phyloP scores from a whole-genome alignment of 2,797 vertebrate genomes.

The Mionectes olivaceus region DNA sequence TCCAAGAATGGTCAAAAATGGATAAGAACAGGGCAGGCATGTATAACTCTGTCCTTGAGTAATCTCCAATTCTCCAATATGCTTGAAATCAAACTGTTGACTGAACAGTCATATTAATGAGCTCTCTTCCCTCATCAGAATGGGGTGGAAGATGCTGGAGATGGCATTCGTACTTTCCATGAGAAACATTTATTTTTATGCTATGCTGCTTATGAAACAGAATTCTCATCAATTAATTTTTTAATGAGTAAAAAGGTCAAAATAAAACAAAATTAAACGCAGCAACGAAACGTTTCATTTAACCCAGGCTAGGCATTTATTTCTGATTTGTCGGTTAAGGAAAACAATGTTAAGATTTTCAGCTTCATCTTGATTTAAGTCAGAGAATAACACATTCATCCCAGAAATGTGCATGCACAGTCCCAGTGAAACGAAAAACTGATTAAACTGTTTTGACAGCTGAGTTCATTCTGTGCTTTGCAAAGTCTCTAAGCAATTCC shows the following conservation, averaged over 20 bases:
- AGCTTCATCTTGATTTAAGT: not conserved
- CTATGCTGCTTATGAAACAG: not conserved
- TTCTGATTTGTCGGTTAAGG: not conserved
- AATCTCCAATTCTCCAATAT: not conserved
- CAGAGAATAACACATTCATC: not conserved
- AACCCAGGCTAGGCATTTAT: not conserved
- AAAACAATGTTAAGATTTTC: not conserved
- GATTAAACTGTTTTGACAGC: not conserved
- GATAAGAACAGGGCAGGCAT: not conserved
- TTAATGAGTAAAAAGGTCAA: not conserved
- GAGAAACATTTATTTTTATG: not conserved
- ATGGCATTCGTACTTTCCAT: not conserved
- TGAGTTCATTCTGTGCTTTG: not conserved
- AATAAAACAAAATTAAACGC: not conserved
- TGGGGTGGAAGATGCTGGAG: not conserved
- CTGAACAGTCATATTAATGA: not conserved
- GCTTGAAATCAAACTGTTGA: not conserved
- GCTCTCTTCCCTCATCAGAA: not conserved
- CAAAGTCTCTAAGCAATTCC: slow-evolving; percentile 4
- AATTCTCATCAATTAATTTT: not conserved
- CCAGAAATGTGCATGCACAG: not conserved
- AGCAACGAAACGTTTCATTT: not conserved
- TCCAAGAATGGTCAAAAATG: not conserved
- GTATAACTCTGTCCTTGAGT: not conserved
- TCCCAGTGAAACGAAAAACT: not conserved